These are phyloP conservation scores for Alloplasta piceator DNA, from an alignment of 2,888 invertebrate genomes.

Conservation along the genomic window DNA sequence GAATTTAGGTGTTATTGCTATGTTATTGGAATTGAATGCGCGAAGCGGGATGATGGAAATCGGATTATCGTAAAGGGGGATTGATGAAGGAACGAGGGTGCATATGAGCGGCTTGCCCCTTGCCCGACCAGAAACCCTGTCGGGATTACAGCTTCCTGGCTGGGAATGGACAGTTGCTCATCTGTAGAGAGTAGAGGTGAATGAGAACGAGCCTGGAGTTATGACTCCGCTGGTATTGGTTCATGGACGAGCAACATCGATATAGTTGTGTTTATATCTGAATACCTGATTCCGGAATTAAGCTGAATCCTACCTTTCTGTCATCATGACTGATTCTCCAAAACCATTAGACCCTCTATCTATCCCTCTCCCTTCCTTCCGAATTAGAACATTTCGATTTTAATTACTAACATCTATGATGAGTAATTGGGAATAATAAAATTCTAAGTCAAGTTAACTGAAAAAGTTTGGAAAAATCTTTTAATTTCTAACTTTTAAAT, in stretches of 20 bases:
- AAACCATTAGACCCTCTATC: not conserved
- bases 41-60: constrained; percentile 65
- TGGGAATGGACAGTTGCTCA: constrained; percentile 76
- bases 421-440: not conserved
- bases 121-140: constrained; percentile 73
- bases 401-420: not conserved
- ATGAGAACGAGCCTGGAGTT: constrained; percentile 39
- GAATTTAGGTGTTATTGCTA: constrained; percentile 50
- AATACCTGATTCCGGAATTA: constrained; percentile 17
- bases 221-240: constrained; percentile 14
- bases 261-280: constrained; percentile 29
- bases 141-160: constrained; percentile 73
- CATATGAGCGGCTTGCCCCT: constrained; percentile 58
- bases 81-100: constrained; percentile 56
- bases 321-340: not conserved
- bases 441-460: not conserved
- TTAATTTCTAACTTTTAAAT: too few relatives aligned
- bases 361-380: not conserved
- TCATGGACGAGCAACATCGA: constrained; percentile 37
- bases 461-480: not conserved
- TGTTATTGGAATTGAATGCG: constrained; percentile 71
- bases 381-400: not conserved
- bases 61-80: constrained; percentile 74
- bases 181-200: constrained; percentile 63
- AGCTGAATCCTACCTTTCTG: constrained; percentile 5